phyloP scores from a whole-genome alignment of 1,140 invertebrate species.

The Papilio glaucus region DNA sequence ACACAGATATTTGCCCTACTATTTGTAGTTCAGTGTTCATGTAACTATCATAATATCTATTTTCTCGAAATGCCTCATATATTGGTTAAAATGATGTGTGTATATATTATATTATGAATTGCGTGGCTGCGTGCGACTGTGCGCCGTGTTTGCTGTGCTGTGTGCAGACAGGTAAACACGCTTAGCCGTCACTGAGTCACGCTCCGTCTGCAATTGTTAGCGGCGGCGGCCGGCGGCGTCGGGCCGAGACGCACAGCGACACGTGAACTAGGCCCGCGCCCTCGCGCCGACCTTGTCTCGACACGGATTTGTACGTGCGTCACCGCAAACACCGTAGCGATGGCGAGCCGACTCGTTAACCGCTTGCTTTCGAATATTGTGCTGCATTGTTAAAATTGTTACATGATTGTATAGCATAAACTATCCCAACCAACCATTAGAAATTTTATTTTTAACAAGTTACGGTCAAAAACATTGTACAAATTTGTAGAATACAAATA shows the following conservation, averaged over 20 bases:
- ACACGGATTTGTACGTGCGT: slow-evolving; percentile 80
- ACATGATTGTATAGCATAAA: no score
- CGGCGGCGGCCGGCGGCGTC: not conserved
- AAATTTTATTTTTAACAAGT: no score
- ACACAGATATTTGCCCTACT: no score
- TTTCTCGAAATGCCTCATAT: not conserved
- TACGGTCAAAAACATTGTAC: no score
- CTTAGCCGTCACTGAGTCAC: slow-evolving; percentile 29
- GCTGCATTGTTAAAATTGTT: no score
- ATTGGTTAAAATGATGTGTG: not conserved
- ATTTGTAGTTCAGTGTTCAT: no score
- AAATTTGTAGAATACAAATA: no score
- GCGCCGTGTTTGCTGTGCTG: slow-evolving; percentile 1
- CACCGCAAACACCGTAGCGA: slow-evolving; percentile 54
- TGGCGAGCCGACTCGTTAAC: not conserved
- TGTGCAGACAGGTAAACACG: slow-evolving; percentile 32
- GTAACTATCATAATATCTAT: not conserved
- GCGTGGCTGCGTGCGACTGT: slow-evolving; percentile 25
- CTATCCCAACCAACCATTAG: no score
- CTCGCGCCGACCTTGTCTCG: slow-evolving; percentile 79
- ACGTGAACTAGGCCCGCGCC: slow-evolving; percentile 72
- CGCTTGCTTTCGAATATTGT: no score
- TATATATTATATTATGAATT: not conserved
- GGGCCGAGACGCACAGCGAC: not conserved
- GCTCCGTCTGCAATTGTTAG: slow-evolving; percentile 33